Conservation (phyloP, 2,888 invertebrate species). For the Amphipyra berbera region DNA sequence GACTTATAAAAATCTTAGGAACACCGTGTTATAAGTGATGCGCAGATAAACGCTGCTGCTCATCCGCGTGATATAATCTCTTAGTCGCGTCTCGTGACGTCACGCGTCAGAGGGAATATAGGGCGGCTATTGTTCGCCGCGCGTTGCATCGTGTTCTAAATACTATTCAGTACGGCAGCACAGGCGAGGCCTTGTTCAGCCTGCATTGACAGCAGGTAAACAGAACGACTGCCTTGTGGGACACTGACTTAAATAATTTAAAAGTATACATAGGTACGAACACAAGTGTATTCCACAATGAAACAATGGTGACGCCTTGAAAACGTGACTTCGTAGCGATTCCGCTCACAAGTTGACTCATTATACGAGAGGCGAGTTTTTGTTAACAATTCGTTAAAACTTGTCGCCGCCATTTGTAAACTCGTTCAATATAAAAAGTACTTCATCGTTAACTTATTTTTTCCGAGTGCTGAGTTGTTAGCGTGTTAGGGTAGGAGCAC, state of each 20-base stretch:
- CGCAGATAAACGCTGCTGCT: not conserved
- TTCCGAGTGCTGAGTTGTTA: conserved; percentile 12
- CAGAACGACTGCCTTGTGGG: too few relatives aligned
- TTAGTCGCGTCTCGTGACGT: conserved; percentile 10
- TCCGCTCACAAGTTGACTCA: conserved; percentile 40
- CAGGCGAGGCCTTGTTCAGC: conserved; percentile 2
- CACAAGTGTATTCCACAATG: not conserved
- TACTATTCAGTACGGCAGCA: conserved; percentile 15
- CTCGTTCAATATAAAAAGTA: conserved; percentile 40
- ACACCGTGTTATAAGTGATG: not conserved
- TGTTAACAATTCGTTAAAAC: conserved; percentile 43
- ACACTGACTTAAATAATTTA: not conserved
- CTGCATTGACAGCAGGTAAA: too few relatives aligned
- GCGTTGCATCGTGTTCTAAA: conserved; percentile 24
- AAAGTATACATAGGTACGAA: too few relatives aligned
- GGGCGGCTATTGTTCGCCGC: conserved; percentile 25
- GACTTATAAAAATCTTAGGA: too few relatives aligned
- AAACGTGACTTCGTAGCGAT: conserved; percentile 35
- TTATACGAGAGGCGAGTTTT: conserved; percentile 32
- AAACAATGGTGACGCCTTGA: conserved; percentile 7
- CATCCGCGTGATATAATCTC: not conserved
- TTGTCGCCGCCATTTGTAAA: conserved; percentile 32
- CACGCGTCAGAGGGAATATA: conserved; percentile 17
- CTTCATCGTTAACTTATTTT: conserved; percentile 28
- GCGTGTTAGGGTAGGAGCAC: not conserved